Evolutionary conservation across 2,113 vertebrate genomes (phyloP).

Genomic region (Zosterops pallidus): DNA sequence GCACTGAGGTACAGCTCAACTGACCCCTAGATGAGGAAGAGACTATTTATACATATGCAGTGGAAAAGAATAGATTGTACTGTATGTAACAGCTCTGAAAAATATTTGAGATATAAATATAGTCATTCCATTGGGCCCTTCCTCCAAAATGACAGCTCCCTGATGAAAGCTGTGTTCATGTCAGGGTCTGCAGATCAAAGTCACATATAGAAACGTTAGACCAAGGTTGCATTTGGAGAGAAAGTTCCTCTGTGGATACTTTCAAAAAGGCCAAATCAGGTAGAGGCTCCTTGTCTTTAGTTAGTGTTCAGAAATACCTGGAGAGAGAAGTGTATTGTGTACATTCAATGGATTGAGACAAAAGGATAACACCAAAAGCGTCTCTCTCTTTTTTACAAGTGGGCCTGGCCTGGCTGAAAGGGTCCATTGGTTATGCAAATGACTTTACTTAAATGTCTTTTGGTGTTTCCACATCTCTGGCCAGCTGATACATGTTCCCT

Average conservation of each 20-base stretch:
- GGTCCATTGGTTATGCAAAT: not conserved
- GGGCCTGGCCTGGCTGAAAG: not conserved
- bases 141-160: not conserved
- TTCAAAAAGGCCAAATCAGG: not conserved
- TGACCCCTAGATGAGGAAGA: not conserved
- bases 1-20: not conserved
- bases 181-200: not conserved
- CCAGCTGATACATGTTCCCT: not conserved
- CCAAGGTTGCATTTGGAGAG: not conserved
- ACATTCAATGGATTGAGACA: not conserved
- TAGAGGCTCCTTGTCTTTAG: not conserved
- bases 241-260: not conserved
- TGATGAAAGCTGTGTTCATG: not conserved
- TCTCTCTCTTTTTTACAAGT: not conserved
- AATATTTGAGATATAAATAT: constrained; percentile 37
- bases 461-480: not conserved
- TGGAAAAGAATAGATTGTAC: constrained; percentile 42
- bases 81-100: constrained; percentile 12
- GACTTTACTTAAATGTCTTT: not conserved
- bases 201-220: not conserved
- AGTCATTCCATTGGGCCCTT: not conserved
- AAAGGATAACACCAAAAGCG: not conserved
- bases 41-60: constrained; percentile 36
- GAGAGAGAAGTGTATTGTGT: not conserved
- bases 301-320: not conserved